A percentile compares a stretch with the other conserved stretches of the same genome.
phyloP scores from a whole-genome alignment of 1,140 invertebrate species.

The Epicauta chinensis region DNA sequence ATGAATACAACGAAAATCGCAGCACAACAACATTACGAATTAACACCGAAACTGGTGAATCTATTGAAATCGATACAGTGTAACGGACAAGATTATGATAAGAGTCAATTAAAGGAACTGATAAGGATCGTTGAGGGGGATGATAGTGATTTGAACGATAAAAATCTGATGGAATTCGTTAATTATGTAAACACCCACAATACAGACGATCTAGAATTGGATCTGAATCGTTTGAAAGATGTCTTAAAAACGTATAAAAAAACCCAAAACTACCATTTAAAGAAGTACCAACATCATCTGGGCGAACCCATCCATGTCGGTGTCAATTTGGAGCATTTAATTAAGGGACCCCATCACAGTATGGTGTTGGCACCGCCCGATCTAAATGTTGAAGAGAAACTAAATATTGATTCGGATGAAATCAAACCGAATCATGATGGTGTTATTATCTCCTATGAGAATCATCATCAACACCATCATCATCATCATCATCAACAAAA shows the following conservation, averaged over 20 bases:
- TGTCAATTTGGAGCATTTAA: conserved; percentile 33
- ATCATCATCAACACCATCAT: conserved; percentile 14
- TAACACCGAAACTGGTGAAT: conserved; percentile 23
- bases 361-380: conserved; percentile 33
- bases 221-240: conserved; percentile 27
- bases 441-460: conserved; percentile 37
- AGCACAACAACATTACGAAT: conserved; percentile 18
- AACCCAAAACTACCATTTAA: conserved; percentile 26
- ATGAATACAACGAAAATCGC: conserved; percentile 2
- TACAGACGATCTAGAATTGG: conserved; percentile 28
- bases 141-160: conserved; percentile 24
- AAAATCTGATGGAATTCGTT: conserved; percentile 30
- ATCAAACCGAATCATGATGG: conserved; percentile 40
- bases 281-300: conserved; percentile 18
- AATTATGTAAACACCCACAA: conserved; percentile 31
- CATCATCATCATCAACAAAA: no score
- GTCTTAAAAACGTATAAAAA: conserved; percentile 23
- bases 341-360: conserved; percentile 40
- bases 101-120: conserved; percentile 22
- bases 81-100: conserved; percentile 19
- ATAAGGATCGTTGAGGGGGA: conserved; percentile 23
- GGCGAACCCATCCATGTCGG: conserved; percentile 16
- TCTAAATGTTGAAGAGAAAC: conserved; percentile 32
- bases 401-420: conserved; percentile 37
- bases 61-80: conserved; percentile 25